Percentiles rank a stretch among this genome's conserved stretches.
Conservation (phyloP, 2,888 invertebrate species). For the Heliconius cydno region DNA sequence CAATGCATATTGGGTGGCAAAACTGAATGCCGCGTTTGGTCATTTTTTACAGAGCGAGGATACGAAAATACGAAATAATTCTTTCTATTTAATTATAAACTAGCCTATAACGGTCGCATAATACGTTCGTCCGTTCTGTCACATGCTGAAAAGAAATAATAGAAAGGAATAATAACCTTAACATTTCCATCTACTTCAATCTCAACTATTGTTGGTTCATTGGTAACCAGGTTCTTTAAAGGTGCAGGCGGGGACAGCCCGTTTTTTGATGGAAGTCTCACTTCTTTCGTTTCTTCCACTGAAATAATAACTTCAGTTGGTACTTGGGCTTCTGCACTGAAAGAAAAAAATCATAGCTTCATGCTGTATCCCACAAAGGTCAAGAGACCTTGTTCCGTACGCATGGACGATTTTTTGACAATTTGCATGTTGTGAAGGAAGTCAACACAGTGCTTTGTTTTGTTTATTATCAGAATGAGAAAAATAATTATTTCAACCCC, state of each 20-base stretch:
- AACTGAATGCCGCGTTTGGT: no score
- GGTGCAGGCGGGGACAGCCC: conserved; percentile 29
- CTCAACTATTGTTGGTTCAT: conserved; percentile 20
- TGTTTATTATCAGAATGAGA: no score
- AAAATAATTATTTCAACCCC: no score
- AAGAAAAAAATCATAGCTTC: neutral
- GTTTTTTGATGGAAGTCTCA: conserved; percentile 7
- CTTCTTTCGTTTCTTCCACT: conserved; percentile 42
- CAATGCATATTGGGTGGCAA: no score
- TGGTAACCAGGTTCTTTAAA: neutral
- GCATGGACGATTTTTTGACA: no score
- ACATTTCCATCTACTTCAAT: conserved; percentile 44
- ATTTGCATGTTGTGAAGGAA: neutral
- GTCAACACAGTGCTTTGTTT: no score
- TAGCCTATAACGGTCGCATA: no score
- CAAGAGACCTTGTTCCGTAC: no score
- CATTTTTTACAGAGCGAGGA: no score
- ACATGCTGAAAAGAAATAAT: neutral
- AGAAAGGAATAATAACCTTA: conserved; percentile 29
- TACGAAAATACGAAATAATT: no score
- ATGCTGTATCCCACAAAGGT: neutral
- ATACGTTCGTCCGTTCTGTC: no score
- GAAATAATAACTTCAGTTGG: conserved; percentile 40
- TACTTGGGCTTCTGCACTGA: conserved; percentile 16
- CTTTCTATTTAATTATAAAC: no score